Evolutionary conservation across 2,113 vertebrate genomes (phyloP), one percentile per base, ranked within the genome.

Genomic region (Myodes glareolus): DNA sequence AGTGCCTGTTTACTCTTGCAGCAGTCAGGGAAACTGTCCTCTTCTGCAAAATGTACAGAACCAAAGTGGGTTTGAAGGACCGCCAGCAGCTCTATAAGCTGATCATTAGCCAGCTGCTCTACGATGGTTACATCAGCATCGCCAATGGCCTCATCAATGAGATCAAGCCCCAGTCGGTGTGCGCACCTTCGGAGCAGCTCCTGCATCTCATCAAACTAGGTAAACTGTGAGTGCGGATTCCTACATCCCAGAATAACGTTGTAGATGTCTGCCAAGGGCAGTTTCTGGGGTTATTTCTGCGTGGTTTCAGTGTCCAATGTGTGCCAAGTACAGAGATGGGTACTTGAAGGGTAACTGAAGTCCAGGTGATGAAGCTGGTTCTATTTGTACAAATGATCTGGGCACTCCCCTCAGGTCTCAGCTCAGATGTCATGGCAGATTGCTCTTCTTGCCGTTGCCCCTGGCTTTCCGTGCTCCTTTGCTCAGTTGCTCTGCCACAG

Each of bases 201-300:
- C 99, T 99, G 98, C 99, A 99, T 97, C 99, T 99, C 94, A 99
- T 99, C 94, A 99, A 99, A 97, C 98, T 99, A 70, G 99, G 99
- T 99, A 98, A 97, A 97, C 65, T 2, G 33, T 23, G 63, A 27
- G 21, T 4, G 23, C 29, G 33, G 9, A 21, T 29, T 29, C 55
- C 3, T 42, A 61, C 55, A 29, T 33, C 73, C 75, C 42, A 0
- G 25, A 8, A 16, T 3, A 2, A n/a, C 31, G 1, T 5, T 88
- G 50, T 72, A 3, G 86, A 2, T 61, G n/a, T 67, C 82, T 73
- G 50, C 77, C 9, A 5, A 1, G 3, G 16, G 36, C 76, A 25
- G 55, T 77, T 78, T 68, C 45, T 52, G 4, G 14, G 14, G 45
- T 61, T 25, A 25, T 68, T 68, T 19, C n/a, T 36, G 8, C 39